Evolutionary conservation across 2,888 invertebrate genomes (phyloP).

Genomic region (Fragum whitleyi): DNA sequence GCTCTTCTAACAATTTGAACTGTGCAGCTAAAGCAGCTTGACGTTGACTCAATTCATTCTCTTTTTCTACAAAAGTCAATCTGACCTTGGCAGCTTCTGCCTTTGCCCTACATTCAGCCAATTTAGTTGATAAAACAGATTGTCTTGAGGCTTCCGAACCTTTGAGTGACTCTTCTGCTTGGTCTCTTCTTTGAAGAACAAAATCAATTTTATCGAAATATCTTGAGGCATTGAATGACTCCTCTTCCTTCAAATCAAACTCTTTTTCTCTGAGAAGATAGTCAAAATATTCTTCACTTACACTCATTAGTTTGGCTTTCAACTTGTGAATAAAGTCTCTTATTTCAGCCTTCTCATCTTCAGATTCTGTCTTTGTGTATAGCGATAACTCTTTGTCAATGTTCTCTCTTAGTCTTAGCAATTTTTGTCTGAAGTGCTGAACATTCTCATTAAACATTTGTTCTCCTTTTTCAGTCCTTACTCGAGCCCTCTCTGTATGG

Average conservation of each 20-base stretch:
- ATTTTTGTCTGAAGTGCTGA: no score
- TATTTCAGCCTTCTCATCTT: no score
- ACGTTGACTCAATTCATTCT: background rate
- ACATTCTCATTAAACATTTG: no score
- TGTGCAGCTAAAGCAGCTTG: background rate
- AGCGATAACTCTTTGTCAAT: no score
- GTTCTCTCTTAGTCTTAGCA: no score
- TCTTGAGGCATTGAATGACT: background rate
- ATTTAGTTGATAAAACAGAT: background rate
- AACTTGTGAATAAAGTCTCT: no score
- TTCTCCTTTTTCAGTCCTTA: no score
- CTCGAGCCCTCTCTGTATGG: no score
- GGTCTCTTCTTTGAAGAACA: background rate
- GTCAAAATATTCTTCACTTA: background rate
- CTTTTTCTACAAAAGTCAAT: constrained; percentile 5
- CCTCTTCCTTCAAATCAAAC: background rate
- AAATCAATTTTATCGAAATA: no score
- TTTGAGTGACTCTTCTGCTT: background rate
- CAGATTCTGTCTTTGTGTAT: no score
- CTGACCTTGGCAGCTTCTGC: constrained; percentile 13
- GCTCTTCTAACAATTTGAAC: background rate
- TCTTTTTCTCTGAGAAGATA: background rate
- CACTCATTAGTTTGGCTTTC: no score
- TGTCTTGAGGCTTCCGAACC: background rate
- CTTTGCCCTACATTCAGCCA: background rate